Conservation (phyloP, 2,797 vertebrate genomes). For the Peromyscus aztecus region DNA sequence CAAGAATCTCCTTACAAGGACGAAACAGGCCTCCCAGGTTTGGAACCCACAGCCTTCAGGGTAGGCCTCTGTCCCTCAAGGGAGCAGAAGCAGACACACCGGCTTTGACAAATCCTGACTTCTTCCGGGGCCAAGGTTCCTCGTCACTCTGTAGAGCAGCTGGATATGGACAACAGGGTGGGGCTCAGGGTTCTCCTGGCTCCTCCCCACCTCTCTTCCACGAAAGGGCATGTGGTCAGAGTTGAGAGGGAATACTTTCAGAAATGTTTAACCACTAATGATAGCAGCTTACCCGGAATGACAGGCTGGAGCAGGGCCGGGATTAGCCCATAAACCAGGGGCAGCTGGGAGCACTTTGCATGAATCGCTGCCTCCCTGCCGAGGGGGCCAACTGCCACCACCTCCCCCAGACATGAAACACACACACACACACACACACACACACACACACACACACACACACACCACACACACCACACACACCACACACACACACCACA, state of each 20-base stretch:
- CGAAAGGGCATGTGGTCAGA: slow-evolving; percentile 75
- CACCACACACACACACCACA: no score
- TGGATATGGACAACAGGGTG: slow-evolving; percentile 20
- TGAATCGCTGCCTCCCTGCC: slow-evolving; percentile 7
- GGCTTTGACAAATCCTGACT: slow-evolving; percentile 38
- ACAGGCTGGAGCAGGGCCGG: slow-evolving; percentile 64
- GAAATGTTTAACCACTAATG: slow-evolving; percentile 75
- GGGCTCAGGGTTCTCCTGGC: not conserved
- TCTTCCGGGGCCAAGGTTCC: slow-evolving; percentile 27
- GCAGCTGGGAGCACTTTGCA: slow-evolving; percentile 60
- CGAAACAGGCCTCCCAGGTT: slow-evolving; percentile 74
- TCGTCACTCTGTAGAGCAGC: slow-evolving; percentile 58
- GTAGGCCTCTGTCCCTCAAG: not conserved
- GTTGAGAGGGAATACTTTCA: slow-evolving; percentile 70
- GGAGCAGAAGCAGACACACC: slow-evolving; percentile 53
- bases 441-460: no score
- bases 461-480: no score
- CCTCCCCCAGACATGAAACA: not conserved
- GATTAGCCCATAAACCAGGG: slow-evolving; percentile 58
- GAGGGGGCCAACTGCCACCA: not conserved
- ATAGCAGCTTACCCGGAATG: slow-evolving; percentile 72
- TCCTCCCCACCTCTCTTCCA: slow-evolving; percentile 65
- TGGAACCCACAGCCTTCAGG: not conserved
- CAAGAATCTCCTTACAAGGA: slow-evolving; percentile 85
- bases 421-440: no score